Percentiles rank a stretch among this genome's conserved stretches.
Conservation (phyloP, 1,140 invertebrate species). For the Drosophila rufa region DNA sequence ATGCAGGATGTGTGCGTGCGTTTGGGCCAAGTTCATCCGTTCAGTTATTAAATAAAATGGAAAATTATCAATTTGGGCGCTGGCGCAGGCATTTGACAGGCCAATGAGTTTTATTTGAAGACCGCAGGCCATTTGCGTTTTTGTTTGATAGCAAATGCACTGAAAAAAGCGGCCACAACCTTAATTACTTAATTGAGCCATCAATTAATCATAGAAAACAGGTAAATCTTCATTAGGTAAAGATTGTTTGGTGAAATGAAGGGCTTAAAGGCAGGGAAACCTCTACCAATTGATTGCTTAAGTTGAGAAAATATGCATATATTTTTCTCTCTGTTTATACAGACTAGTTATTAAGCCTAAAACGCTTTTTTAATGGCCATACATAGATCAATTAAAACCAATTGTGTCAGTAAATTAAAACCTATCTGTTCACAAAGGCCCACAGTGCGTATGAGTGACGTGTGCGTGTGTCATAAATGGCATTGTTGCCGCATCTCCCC, state of each 20-base stretch:
- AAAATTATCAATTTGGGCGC: constrained; percentile 29
- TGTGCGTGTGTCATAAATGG: constrained; percentile 8
- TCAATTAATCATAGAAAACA: background rate
- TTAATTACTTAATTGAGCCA: background rate
- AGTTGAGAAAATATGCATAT: too few species aligned
- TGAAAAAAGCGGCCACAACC: background rate
- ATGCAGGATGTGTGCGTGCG: constrained; percentile 1
- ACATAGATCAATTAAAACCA: constrained; percentile 43
- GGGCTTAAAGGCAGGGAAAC: too few species aligned
- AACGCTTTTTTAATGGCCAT: constrained; percentile 37
- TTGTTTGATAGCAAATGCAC: constrained; percentile 4
- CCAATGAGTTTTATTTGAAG: constrained; percentile 13
- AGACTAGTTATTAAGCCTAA: constrained; percentile 9
- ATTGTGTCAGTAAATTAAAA: constrained; percentile 38
- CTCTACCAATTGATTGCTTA: background rate
- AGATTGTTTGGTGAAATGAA: too few species aligned
- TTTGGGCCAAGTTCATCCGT: constrained; percentile 8
- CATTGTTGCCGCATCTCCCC: constrained; percentile 11
- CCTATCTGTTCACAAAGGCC: background rate
- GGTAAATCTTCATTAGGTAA: background rate
- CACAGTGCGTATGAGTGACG: constrained; percentile 28
- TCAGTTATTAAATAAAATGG: constrained; percentile 33
- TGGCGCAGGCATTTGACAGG: constrained; percentile 8
- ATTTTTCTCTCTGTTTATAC: background rate
- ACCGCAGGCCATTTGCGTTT: constrained; percentile 7